Percentiles rank a stretch among this genome's conserved stretches.
phyloP scores from a whole-genome alignment of 2,888 invertebrate genomes.

The Drosophila macrospina region DNA sequence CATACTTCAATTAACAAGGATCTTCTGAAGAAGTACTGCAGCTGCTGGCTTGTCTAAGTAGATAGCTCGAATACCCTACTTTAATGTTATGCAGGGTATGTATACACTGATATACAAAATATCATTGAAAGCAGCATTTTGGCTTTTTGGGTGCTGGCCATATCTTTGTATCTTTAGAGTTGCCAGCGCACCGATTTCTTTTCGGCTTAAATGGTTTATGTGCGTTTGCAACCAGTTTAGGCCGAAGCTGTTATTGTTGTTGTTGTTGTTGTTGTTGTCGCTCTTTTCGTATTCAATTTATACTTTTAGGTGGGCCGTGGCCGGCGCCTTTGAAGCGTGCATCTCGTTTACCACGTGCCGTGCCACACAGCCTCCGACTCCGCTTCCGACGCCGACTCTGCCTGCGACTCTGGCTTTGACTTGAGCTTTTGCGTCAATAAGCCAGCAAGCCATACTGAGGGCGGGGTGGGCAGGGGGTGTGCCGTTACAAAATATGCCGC shows the following conservation, averaged over 20 bases:
- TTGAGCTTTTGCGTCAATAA: conserved; percentile 43
- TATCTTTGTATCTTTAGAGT: conserved; percentile 62
- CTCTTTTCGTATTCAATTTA: conserved; percentile 64
- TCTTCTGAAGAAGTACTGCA: neutral
- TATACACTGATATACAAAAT: conserved; percentile 32
- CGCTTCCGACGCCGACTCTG: conserved; percentile 7
- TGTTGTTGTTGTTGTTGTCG: conserved; percentile 30
- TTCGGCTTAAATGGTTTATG: conserved; percentile 81
- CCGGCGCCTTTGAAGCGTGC: conserved; percentile 79
- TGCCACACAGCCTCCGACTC: conserved; percentile 47
- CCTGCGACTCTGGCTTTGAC: conserved; percentile 18
- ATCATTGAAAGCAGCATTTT: conserved; percentile 45
- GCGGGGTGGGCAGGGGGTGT: neutral
- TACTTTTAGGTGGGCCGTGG: conserved; percentile 74
- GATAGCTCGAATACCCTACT: neutral
- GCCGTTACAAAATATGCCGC: conserved; percentile 58
- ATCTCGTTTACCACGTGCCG: conserved; percentile 80
- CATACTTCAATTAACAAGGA: too few relatives aligned
- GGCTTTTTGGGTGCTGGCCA: conserved; percentile 42
- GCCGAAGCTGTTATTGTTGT: conserved; percentile 30
- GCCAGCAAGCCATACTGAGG: conserved; percentile 3
- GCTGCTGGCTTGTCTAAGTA: neutral
- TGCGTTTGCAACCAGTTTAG: conserved; percentile 80
- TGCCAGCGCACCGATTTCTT: conserved; percentile 76
- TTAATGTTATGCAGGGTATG: conserved; percentile 17